Percentiles rank a stretch among this genome's conserved stretches.
These are phyloP conservation scores for Perithous albicinctus DNA, from an alignment of 2,888 invertebrate species.

Conservation along the genomic window DNA sequence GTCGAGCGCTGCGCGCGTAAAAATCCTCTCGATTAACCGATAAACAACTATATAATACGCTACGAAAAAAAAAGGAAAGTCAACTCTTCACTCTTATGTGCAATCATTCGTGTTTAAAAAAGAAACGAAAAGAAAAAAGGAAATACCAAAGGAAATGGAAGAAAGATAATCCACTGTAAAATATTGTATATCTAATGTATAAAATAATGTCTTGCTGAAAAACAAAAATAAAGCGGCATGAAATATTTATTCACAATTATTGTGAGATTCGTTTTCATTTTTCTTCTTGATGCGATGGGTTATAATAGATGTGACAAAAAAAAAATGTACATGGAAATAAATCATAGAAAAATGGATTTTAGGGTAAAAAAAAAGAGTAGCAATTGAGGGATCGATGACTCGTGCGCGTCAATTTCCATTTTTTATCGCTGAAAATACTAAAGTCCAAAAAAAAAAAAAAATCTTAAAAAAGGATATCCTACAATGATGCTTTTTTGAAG, in stretches of 20 bases:
- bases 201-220: conserved; percentile 76
- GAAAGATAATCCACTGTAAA: conserved; percentile 75
- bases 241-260: conserved; percentile 82
- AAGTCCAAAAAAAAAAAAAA: no score
- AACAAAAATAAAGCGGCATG: conserved; percentile 80
- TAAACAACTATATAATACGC: conserved; percentile 50
- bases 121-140: conserved; percentile 25
- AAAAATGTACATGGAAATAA: no score
- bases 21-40: conserved; percentile 54
- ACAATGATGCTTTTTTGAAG: no score
- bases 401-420: background rate
- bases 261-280: background rate
- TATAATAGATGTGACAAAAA: no score
- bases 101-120: conserved; percentile 78
- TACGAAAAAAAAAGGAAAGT: conserved; percentile 62
- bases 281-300: background rate
- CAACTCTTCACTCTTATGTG: conserved; percentile 78
- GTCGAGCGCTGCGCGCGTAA: conserved; percentile 58
- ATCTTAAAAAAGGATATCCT: no score
- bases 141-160: conserved; percentile 46
- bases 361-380: background rate
- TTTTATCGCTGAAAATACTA: no score
- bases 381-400: background rate
- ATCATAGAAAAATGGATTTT: no score
- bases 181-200: conserved; percentile 81